phyloP scores from a whole-genome alignment of 2,113 vertebrate genomes.

The Corythoichthys haematopterus region DNA sequence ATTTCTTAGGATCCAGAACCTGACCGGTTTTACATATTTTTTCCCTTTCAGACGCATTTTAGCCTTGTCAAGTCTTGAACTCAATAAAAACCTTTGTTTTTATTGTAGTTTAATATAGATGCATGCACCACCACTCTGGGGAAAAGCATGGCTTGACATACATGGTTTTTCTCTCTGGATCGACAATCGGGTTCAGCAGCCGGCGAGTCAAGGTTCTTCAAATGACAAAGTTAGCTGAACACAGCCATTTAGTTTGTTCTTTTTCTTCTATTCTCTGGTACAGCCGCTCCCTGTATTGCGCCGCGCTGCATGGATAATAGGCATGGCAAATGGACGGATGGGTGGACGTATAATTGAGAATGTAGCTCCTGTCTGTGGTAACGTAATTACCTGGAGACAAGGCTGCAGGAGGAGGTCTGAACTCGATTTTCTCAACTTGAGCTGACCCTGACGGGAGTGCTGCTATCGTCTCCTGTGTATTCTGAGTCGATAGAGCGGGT shows the following conservation, averaged over 20 bases:
- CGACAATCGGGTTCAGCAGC: neutral
- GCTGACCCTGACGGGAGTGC: conserved; percentile 6
- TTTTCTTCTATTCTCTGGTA: neutral
- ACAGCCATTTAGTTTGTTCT: neutral
- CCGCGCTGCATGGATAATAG: neutral
- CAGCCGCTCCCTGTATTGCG: neutral
- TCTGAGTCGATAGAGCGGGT: neutral
- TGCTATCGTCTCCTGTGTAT: neutral
- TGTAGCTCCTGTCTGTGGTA: conserved; percentile 2
- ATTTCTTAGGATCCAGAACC: too few relatives aligned
- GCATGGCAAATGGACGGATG: conserved; percentile 2
- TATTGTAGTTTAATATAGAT: neutral
- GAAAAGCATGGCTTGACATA: neutral
- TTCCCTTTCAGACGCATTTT: too few relatives aligned
- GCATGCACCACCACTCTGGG: neutral
- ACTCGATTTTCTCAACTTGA: conserved; percentile 15
- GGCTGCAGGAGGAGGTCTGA: conserved; percentile 11
- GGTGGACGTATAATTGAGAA: conserved; percentile 10
- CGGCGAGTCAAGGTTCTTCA: neutral
- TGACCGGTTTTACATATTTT: too few relatives aligned
- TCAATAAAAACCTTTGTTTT: neutral
- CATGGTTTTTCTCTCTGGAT: neutral
- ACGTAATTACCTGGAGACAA: conserved; percentile 20
- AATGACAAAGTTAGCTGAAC: neutral
- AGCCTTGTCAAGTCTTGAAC: too few relatives aligned